Percentiles rank a stretch among this genome's conserved stretches.
Evolutionary conservation across 2,797 vertebrate species (phyloP).

Genomic region (Enteromius anoplus): DNA sequence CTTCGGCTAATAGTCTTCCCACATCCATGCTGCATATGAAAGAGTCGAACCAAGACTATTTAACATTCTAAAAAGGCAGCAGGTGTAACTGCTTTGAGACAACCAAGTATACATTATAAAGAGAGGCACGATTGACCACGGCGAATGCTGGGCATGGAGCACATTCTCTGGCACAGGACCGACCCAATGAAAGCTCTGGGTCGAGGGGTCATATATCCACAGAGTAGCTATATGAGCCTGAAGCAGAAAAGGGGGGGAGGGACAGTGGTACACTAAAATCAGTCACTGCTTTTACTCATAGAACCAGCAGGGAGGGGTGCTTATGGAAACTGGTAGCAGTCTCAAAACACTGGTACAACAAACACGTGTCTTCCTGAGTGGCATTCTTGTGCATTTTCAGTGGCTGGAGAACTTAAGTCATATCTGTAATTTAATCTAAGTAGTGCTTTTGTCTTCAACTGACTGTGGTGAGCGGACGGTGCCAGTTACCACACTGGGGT

Average conservation of each 20-base stretch:
- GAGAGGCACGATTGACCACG: background rate
- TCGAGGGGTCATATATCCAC: conserved; percentile 25
- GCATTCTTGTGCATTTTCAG: conserved; percentile 35
- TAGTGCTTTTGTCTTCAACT: conserved; percentile 47
- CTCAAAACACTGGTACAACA: conserved; percentile 30
- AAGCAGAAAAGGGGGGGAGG: conserved; percentile 43
- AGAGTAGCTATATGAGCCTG: conserved; percentile 39
- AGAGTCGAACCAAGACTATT: background rate
- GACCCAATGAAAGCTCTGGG: conserved; percentile 9
- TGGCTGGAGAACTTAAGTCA: conserved; percentile 38
- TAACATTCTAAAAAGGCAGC: conserved; percentile 16
- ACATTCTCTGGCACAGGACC: conserved; percentile 21
- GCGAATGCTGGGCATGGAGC: conserved; percentile 3
- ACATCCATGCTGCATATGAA: background rate
- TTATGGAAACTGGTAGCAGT: conserved; percentile 41
- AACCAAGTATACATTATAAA: background rate
- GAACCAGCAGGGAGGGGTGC: conserved; percentile 27
- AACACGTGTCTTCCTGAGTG: conserved; percentile 19
- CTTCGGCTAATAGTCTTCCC: background rate
- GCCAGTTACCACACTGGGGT: conserved; percentile 54
- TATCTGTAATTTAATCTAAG: conserved; percentile 50
- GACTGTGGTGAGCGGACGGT: conserved; percentile 22
- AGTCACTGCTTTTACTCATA: conserved; percentile 15
- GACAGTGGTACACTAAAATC: conserved; percentile 39
- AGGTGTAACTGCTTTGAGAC: background rate